Conservation (phyloP, 2,888 invertebrate genomes). For the Euspilapteryx auroguttella region DNA sequence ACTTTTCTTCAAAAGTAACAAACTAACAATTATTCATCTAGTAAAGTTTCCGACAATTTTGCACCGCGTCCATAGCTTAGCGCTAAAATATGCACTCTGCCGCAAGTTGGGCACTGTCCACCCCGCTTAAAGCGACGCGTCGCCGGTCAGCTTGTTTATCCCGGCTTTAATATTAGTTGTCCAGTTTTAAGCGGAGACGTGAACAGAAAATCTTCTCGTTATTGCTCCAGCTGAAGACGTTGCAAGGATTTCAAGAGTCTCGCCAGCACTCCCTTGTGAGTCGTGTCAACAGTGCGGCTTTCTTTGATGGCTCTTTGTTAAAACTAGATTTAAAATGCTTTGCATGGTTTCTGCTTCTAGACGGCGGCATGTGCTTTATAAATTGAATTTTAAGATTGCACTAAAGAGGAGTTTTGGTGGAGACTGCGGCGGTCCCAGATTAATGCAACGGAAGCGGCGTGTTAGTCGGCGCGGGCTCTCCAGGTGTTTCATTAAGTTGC, state of each 20-base stretch:
- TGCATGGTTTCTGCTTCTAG: too few species aligned
- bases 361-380: too few species aligned
- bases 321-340: too few species aligned
- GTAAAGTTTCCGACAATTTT: constrained; percentile 42
- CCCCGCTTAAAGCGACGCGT: too few species aligned
- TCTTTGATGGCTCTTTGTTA: too few species aligned
- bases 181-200: constrained; percentile 15
- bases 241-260: constrained; percentile 1
- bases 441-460: constrained; percentile 55
- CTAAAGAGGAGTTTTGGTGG: too few species aligned
- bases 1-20: constrained; percentile 23
- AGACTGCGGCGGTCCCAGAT: too few species aligned
- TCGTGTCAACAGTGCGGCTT: too few species aligned
- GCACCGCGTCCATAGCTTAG: constrained; percentile 37
- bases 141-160: constrained; percentile 39
- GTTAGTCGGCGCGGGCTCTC: constrained; percentile 52
- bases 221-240: neutral
- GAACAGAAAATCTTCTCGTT: constrained; percentile 8
- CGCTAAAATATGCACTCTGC: constrained; percentile 52
- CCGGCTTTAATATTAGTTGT: constrained; percentile 29
- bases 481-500: constrained; percentile 60
- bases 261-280: too few species aligned
- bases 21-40: constrained; percentile 42
- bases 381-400: too few species aligned
- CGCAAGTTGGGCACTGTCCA: constrained; percentile 19